Evolutionary conservation across 1,140 invertebrate genomes (phyloP).

Genomic region (Rhagoletis zephyria): DNA sequence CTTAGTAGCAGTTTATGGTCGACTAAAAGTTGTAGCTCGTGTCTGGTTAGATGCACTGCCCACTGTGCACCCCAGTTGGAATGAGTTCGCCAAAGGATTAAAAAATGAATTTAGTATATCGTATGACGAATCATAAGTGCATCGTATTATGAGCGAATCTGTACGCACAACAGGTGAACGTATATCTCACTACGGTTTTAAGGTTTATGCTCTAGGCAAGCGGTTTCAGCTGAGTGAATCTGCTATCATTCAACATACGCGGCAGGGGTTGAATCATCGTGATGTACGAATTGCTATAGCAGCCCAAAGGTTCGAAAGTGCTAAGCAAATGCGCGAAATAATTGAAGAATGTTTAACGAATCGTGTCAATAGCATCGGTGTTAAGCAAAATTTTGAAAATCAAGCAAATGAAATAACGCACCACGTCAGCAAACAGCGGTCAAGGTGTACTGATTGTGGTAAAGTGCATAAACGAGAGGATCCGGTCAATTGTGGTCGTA

Average conservation of each 20-base stretch:
- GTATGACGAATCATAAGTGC: slow-evolving; percentile 45
- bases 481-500: slow-evolving; percentile 50
- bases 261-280: not conserved
- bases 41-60: slow-evolving; percentile 45
- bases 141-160: slow-evolving; percentile 1
- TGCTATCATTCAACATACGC: slow-evolving; percentile 2
- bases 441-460: slow-evolving; percentile 37
- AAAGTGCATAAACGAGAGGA: slow-evolving; percentile 43
- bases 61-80: slow-evolving; percentile 14
- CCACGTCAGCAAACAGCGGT: not conserved
- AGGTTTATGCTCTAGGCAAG: not conserved
- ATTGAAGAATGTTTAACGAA: slow-evolving; percentile 13
- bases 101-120: slow-evolving; percentile 18
- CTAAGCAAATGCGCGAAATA: slow-evolving; percentile 41
- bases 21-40: slow-evolving; percentile 44
- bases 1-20: slow-evolving; percentile 38
- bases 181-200: slow-evolving; percentile 46
- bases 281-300: too few species aligned
- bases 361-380: too few species aligned
- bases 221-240: too few species aligned
- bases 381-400: not conserved
- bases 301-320: too few species aligned
- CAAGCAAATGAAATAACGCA: too few species aligned
- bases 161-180: not conserved
- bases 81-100: not conserved